phyloP scores from a whole-genome alignment of 2,888 invertebrate species.

The Emmelina monodactyla region DNA sequence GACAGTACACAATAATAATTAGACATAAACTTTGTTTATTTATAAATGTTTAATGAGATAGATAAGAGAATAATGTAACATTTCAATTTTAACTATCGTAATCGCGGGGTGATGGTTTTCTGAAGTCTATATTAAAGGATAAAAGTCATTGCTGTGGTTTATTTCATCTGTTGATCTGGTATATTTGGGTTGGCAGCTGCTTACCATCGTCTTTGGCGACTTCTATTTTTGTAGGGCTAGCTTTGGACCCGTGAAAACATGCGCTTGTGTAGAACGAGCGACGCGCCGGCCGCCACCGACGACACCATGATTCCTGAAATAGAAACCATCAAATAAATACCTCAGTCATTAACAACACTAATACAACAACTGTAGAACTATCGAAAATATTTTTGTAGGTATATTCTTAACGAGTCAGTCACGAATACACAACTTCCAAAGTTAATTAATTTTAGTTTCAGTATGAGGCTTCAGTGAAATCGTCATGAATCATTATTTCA shows the following conservation, averaged over 20 bases:
- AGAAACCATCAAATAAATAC: too few species aligned
- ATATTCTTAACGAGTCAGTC: too few species aligned
- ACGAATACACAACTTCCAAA: too few species aligned
- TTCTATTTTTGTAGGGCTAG: slow-evolving; percentile 43
- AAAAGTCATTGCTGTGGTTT: neutral
- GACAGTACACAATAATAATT: slow-evolving; percentile 28
- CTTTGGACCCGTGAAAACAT: slow-evolving; percentile 48
- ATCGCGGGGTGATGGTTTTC: slow-evolving; percentile 52
- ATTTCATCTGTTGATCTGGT: too few species aligned
- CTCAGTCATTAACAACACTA: too few species aligned
- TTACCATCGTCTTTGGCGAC: slow-evolving; percentile 55
- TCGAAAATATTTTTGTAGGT: too few species aligned
- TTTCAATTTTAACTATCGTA: slow-evolving; percentile 26
- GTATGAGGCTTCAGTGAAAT: too few species aligned
- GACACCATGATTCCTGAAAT: slow-evolving; percentile 72
- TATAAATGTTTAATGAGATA: neutral
- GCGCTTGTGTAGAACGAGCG: slow-evolving; percentile 50
- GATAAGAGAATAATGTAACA: slow-evolving; percentile 23
- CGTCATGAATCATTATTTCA: too few species aligned
- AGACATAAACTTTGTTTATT: slow-evolving; percentile 3
- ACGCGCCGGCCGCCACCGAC: slow-evolving; percentile 64
- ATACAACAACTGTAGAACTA: too few species aligned
- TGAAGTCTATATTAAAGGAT: slow-evolving; percentile 41
- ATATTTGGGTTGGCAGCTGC: too few species aligned
- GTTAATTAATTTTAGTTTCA: too few species aligned